Evolutionary conservation across 2,113 vertebrate genomes (phyloP), one percentile per base, ranked within the genome.

Genomic region (Nothocercus julius): DNA sequence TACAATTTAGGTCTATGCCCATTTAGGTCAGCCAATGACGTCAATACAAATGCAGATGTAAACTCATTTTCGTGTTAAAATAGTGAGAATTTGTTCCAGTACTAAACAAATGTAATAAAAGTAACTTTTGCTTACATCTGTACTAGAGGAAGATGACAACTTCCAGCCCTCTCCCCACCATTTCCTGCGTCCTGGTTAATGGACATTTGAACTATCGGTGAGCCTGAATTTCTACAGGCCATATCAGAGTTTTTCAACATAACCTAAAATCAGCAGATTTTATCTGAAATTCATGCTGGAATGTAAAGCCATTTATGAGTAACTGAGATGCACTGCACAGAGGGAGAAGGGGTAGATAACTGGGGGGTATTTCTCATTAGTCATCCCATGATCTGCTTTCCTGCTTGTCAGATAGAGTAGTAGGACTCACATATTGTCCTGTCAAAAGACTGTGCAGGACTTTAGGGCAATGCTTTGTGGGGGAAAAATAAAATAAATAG

Each of bases 341-440:
- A 72, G 9, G 9, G 9, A 67, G 5, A 7, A 16, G 72, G 75
- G 11, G 4, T 24, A n/a, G 14, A 3, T 42, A 42, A 49, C 25
- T n/a, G 9, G 16, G 19, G 11, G 7, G 24, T 93, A 32, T 40
- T 75, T 59, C 38, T 13, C 19, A 40, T 27, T 32, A 73, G 4
- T 54, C 25, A 7, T 24, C 10, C 42, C 9, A 9, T 62, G 32
- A 3, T 49, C 28, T 28, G 4, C 14, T 8, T 85, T 20, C 11
- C 14, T 42, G 8, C 14, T 51, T 42, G 12, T n/a, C 40, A 38
- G 30, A n/a, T 5, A 79, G 28, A 42, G 15, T 32, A 17, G 54
- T 32, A 54, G 1, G 2, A 27, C 3, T 14, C n/a, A 68, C 24
- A n/a, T 17, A 6, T 11, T 1, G 0, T 4, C 59, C 34, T 56